These are phyloP conservation scores for Phengaris alcon DNA, from an alignment of 2,888 invertebrate species.

Conservation along the genomic window DNA sequence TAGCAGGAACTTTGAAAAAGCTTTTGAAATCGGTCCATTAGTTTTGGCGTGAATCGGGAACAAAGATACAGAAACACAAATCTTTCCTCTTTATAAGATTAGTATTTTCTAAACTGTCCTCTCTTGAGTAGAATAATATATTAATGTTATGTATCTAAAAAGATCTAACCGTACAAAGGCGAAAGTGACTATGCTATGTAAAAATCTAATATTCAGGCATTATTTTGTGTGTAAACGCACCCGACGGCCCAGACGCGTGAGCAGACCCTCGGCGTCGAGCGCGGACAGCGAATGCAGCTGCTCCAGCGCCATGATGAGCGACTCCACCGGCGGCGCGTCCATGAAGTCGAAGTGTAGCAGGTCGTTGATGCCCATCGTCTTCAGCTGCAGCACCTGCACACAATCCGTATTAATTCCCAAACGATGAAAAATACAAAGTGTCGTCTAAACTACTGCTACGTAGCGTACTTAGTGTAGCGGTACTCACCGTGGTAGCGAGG, in stretches of 20 bases:
- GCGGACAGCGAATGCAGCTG: slow-evolving; percentile 98
- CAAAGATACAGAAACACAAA: too few species aligned
- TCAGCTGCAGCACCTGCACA: slow-evolving; percentile 89
- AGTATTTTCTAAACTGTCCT: too few species aligned
- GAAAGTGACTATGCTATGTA: too few species aligned
- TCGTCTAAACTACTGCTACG: not conserved
- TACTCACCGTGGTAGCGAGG: slow-evolving; percentile 90
- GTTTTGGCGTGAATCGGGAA: too few species aligned
- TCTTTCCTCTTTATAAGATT: too few species aligned
- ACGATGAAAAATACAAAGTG: too few species aligned
- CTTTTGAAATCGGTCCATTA: too few species aligned
- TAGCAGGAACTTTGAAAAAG: too few species aligned
- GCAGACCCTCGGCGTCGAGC: slow-evolving; percentile 94
- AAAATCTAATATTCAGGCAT: too few species aligned
- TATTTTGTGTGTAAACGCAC: slow-evolving; percentile 50
- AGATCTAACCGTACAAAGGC: too few species aligned
- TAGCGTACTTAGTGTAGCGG: not conserved
- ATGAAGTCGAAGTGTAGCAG: slow-evolving; percentile 99
- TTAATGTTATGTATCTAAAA: too few species aligned
- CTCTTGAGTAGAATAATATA: too few species aligned
- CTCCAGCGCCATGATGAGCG: slow-evolving; percentile 97
- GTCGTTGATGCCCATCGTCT: slow-evolving; percentile 99
- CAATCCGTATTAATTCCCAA: not conserved
- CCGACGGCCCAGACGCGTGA: slow-evolving; percentile 89
- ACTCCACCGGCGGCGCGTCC: slow-evolving; percentile 99